Conservation (phyloP, 2,113 vertebrate species). For the Boulengerochromis microlepis region DNA sequence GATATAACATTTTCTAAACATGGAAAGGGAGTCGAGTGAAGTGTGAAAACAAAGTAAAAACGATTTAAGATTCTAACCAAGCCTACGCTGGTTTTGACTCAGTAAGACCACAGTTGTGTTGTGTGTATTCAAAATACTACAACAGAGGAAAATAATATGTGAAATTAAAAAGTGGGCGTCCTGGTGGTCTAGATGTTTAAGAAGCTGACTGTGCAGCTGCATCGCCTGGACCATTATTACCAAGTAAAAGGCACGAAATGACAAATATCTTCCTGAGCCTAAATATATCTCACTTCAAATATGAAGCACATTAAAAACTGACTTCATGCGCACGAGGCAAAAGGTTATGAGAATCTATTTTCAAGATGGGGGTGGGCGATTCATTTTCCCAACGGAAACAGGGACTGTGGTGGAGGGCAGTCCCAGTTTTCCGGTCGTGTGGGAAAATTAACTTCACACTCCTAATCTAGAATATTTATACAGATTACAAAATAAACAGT, state of each 20-base stretch:
- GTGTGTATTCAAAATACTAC: neutral
- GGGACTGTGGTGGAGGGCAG: neutral
- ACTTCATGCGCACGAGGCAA: neutral
- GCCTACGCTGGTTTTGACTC: neutral
- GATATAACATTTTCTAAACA: neutral
- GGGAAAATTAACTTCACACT: neutral
- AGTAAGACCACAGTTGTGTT: neutral
- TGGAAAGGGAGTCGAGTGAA: neutral
- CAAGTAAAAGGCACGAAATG: neutral
- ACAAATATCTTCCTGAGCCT: neutral
- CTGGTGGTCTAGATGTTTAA: neutral
- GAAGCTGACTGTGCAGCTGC: neutral
- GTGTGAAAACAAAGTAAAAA: neutral
- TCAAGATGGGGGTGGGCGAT: accelerated
- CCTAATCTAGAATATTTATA: neutral
- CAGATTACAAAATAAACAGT: neutral
- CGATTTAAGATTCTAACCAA: neutral
- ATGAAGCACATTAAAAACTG: neutral
- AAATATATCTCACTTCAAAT: neutral
- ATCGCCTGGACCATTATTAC: neutral
- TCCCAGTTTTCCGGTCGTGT: accelerated
- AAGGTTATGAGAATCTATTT: neutral
- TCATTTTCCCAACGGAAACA: neutral
- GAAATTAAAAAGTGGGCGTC: neutral
- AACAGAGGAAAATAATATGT: neutral